Conservation (phyloP, 2,888 invertebrate genomes). For the Hydraecia micacea region DNA sequence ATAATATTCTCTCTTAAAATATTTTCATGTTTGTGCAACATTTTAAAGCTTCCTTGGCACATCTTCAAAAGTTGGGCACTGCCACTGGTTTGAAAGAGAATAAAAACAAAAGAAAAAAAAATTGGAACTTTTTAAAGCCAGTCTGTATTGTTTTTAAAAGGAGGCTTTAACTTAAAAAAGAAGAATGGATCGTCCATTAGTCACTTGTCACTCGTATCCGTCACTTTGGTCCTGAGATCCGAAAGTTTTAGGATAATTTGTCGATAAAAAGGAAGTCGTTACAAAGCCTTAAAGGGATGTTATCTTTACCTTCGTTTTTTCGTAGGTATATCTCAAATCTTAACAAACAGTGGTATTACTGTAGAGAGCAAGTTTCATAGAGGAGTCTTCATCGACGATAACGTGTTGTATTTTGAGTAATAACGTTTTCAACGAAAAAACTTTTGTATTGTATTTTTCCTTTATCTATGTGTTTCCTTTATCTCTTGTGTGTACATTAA, state of each 20-base stretch:
- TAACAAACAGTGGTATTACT: not conserved
- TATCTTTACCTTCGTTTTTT: constrained; percentile 5
- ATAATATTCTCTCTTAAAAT: not conserved
- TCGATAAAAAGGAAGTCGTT: constrained; percentile 45
- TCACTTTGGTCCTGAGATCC: constrained; percentile 21
- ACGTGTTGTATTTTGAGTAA: not conserved
- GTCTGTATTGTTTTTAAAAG: constrained; percentile 22
- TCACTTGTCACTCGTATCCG: constrained; percentile 50
- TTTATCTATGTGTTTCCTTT: not conserved
- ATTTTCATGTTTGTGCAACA: not conserved
- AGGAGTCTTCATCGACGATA: not conserved
- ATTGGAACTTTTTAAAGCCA: not conserved
- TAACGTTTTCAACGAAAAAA: not conserved
- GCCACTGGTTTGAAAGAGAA: constrained; percentile 12
- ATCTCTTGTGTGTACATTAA: no score
- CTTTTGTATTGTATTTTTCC: not conserved
- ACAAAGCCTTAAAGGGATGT: not conserved
- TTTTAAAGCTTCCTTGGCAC: constrained; percentile 1
- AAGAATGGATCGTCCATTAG: constrained; percentile 40
- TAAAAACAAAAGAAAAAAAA: constrained; percentile 3
- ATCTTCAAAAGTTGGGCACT: constrained; percentile 20
- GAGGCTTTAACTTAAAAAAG: constrained; percentile 25
- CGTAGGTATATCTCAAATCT: not conserved
- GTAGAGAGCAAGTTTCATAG: not conserved
- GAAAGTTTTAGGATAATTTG: constrained; percentile 43